Evolutionary conservation across 1,140 invertebrate species (phyloP).

Genomic region (Pogonognathellus flavescens): DNA sequence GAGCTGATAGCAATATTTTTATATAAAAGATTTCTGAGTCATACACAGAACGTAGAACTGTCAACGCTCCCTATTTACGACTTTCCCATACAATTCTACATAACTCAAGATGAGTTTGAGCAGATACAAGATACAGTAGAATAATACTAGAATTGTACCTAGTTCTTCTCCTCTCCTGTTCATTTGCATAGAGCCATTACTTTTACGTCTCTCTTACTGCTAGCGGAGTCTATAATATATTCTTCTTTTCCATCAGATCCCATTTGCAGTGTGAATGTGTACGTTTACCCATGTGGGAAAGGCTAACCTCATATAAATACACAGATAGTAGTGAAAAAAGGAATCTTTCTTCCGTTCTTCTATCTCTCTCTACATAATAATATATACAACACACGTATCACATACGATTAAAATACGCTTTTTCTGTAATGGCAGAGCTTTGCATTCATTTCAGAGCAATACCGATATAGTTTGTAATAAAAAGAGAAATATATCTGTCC

Average conservation of each 20-base stretch:
- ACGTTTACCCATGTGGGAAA: neutral
- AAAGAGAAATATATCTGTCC: constrained; percentile 16
- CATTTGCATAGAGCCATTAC: constrained; percentile 29
- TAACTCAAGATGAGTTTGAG: neutral
- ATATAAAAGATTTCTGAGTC: constrained; percentile 11
- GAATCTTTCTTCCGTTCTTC: too few species aligned
- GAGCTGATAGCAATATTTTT: neutral
- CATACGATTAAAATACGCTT: neutral
- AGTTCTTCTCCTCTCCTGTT: neutral
- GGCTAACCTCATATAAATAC: too few species aligned
- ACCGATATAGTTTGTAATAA: constrained; percentile 29
- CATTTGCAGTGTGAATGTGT: constrained; percentile 12
- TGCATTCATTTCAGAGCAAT: constrained; percentile 44
- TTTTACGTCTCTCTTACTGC: neutral
- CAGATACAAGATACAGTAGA: neutral
- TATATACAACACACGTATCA: too few species aligned
- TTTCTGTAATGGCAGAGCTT: constrained; percentile 3
- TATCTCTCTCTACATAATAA: neutral
- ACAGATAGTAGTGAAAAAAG: neutral
- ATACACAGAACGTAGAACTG: neutral
- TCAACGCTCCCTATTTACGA: constrained; percentile 30
- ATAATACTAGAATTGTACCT: neutral
- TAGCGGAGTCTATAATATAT: neutral
- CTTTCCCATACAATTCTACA: constrained; percentile 17
- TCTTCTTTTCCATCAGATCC: constrained; percentile 31